Evolutionary conservation across 2,797 vertebrate species (phyloP).

Genomic region (Microcaecilia unicolor): DNA sequence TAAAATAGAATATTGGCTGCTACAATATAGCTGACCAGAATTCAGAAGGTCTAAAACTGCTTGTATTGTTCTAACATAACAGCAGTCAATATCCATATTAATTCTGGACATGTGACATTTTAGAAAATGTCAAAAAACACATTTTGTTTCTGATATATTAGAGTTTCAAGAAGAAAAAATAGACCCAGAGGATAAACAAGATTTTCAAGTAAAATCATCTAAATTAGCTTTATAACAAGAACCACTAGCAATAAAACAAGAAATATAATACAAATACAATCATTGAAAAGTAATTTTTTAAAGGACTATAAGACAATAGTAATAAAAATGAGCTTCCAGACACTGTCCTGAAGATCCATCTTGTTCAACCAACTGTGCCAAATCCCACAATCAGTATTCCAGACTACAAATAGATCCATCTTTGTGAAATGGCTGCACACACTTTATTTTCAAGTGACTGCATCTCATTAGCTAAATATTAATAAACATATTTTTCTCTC

Average conservation of each 20-base stretch:
- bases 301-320: slow-evolving; percentile 3
- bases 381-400: no score
- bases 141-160: no score
- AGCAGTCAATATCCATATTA: no score
- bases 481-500: no score
- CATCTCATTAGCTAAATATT: no score
- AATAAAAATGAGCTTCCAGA: slow-evolving; percentile 1
- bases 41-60: not conserved
- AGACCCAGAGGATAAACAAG: not conserved
- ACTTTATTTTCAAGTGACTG: no score
- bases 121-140: no score
- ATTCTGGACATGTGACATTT: no score
- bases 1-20: not conserved
- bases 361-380: slow-evolving; percentile 5
- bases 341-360: slow-evolving; percentile 8
- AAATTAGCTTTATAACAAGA: slow-evolving; percentile 15
- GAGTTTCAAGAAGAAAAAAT: not conserved
- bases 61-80: no score
- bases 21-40: not conserved
- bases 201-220: slow-evolving; percentile 11
- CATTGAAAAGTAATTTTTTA: slow-evolving; percentile 4
- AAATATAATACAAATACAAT: slow-evolving; percentile 10
- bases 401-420: no score
- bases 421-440: no score
- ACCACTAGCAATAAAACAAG: slow-evolving; percentile 3